Evolutionary conservation across 2,888 invertebrate species (phyloP), one percentile per base, ranked within the genome.

Genomic region (Chloroclystis v-ata): DNA sequence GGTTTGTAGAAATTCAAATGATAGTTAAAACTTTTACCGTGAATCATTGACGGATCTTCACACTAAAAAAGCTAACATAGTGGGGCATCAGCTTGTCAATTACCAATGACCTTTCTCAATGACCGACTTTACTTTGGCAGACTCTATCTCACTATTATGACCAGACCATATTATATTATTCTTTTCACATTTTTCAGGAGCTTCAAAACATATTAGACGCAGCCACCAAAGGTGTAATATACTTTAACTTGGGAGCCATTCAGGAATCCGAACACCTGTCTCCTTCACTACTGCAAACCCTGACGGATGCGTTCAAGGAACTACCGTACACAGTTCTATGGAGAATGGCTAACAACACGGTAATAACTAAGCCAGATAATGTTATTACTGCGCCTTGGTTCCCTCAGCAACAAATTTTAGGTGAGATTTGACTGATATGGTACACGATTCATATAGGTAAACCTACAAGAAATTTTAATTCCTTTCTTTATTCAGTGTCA

Each of bases 381-480:
- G 79, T 91, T 0, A 71, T 84, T 30, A 61, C 83, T 1, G 66
- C 69, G 11, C 65, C 70, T 10, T 91, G 90, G 90, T 79, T 89
- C 45, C 89, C 90, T 1, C 91, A 91, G 54, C 86, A 89, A 58
- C 85, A 89, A 64, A 51, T 90, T 49, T 70, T 91, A 47, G 89
- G 90, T 89, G 20, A 43, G 13, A 9, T 9, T 29, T 7, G 1
- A 12, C 12, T 29, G 1, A 8, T 29, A 29, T 0, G 29, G 7
- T 11, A 11, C 11, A 8, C 12, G 13, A 2, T 13, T 10, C n/a
- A 10, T 28, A 4, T 4, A 12, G 8, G 7, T 7, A 8, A 30
- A 11, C 12, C 7, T 2, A 2, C 2, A 2, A 26, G 8, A 29
- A 37, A 8, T n/a, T n/a, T n/a, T n/a, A n/a, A n/a, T n/a, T n/a